Percentiles rank a stretch among this genome's conserved stretches.
phyloP scores from a whole-genome alignment of 2,888 invertebrate genomes.

The Caenorhabditis sinica region DNA sequence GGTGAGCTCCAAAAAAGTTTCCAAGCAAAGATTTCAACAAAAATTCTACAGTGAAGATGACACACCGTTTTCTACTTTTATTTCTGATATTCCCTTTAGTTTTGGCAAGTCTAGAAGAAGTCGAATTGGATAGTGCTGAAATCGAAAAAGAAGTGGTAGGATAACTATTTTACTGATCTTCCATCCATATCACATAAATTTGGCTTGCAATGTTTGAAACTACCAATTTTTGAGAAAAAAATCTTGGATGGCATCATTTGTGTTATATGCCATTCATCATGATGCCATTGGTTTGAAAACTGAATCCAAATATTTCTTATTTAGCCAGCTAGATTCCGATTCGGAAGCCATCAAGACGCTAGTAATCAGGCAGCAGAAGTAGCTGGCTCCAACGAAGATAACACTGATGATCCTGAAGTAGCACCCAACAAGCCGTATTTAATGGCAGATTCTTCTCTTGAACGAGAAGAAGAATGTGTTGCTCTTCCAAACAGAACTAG shows the following conservation, averaged over 20 bases:
- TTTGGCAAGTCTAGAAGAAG: slow-evolving; percentile 37
- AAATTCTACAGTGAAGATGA: slow-evolving; percentile 33
- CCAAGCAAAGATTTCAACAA: slow-evolving; percentile 30
- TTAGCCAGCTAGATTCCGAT: slow-evolving; percentile 58
- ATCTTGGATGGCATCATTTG: too few relatives aligned
- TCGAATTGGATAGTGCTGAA: slow-evolving; percentile 48
- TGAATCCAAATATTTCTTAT: neutral
- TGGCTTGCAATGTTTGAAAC: too few relatives aligned
- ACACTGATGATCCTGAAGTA: slow-evolving; percentile 52
- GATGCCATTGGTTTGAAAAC: too few relatives aligned
- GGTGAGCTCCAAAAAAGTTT: slow-evolving; percentile 48
- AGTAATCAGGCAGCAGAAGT: slow-evolving; percentile 44
- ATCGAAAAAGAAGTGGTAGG: slow-evolving; percentile 46
- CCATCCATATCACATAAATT: too few relatives aligned
- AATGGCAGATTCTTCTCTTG: slow-evolving; percentile 62
- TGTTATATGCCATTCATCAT: too few relatives aligned
- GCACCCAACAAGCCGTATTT: slow-evolving; percentile 57
- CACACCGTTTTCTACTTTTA: slow-evolving; percentile 25
- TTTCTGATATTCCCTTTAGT: slow-evolving; percentile 35
- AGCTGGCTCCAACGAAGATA: slow-evolving; percentile 58
- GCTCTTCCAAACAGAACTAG: slow-evolving; percentile 72
- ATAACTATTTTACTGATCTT: neutral
- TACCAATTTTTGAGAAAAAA: too few relatives aligned
- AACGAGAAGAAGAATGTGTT: slow-evolving; percentile 68
- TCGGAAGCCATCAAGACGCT: slow-evolving; percentile 48